Evolutionary conservation across 2,797 vertebrate species (phyloP).

Genomic region (Prunella strophiata): DNA sequence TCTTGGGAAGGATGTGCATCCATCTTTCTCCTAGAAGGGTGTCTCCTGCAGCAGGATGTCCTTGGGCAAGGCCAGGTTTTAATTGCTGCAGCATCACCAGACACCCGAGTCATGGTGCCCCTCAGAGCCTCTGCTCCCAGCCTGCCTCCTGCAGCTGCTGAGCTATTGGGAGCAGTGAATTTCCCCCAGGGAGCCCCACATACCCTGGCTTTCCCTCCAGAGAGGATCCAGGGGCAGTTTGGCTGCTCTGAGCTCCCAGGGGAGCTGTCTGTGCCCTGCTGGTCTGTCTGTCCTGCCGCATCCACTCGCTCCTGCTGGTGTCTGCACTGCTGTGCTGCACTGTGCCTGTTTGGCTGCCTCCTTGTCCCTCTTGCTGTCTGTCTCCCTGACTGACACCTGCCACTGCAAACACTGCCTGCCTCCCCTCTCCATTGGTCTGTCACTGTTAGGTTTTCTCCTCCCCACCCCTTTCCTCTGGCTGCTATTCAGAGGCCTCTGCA

Average conservation of each 20-base stretch:
- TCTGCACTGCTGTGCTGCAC: neutral
- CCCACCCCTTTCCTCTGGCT: neutral
- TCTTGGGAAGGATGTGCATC: neutral
- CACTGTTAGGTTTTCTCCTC: neutral
- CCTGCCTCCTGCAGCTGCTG: neutral
- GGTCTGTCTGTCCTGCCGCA: neutral
- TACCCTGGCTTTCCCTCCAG: neutral
- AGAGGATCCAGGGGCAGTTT: neutral
- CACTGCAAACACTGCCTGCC: neutral
- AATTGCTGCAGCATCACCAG: constrained; percentile 38
- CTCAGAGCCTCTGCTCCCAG: neutral
- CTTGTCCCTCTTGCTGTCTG: neutral
- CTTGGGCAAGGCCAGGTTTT: constrained; percentile 42
- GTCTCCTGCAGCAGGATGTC: neutral
- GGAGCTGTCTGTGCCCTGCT: neutral
- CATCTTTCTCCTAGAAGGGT: neutral
- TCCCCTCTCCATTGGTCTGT: neutral
- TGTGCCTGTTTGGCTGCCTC: neutral
- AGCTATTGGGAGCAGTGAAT: neutral
- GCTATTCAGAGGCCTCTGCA: neutral
- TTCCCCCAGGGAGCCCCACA: neutral
- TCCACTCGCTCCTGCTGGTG: fast-evolving
- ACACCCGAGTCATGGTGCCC: neutral
- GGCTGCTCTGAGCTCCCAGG: neutral
- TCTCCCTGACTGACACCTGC: neutral